A percentile compares a stretch with the other conserved stretches of the same genome.
Conservation (phyloP, 2,888 invertebrate genomes). For the Cephalotes varians region DNA sequence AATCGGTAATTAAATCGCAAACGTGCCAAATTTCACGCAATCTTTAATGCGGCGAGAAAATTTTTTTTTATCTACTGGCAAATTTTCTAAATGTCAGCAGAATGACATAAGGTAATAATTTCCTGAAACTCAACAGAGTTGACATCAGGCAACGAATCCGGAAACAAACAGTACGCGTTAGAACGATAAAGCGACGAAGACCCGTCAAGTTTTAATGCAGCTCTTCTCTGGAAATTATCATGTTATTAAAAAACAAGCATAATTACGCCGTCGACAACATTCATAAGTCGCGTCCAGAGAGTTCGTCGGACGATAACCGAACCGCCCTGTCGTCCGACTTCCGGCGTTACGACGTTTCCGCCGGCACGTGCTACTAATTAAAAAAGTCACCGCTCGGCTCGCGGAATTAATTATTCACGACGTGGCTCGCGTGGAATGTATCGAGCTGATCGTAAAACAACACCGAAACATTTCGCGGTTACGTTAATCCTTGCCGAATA, state of each 20-base stretch:
- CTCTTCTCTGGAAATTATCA: conserved; percentile 25
- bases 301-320: background rate
- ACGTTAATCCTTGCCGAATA: conserved; percentile 77
- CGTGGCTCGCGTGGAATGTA: conserved; percentile 55
- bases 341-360: conserved; percentile 30
- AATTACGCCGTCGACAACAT: conserved; percentile 20
- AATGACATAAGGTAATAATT: conserved; percentile 39
- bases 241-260: conserved; percentile 38
- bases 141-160: conserved; percentile 6
- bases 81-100: conserved; percentile 41
- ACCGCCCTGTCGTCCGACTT: conserved; percentile 6
- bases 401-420: conserved; percentile 58
- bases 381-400: conserved; percentile 42
- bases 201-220: conserved; percentile 12
- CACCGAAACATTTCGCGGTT: conserved; percentile 73
- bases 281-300: background rate
- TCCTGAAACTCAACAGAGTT: conserved; percentile 4
- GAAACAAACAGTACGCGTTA: conserved; percentile 17
- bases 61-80: background rate
- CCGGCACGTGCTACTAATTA: conserved; percentile 35
- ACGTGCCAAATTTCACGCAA: background rate
- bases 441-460: conserved; percentile 73
- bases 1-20: background rate
- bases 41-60: background rate
- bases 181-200: conserved; percentile 37